Evolutionary conservation across 2,113 vertebrate genomes (phyloP).

Genomic region (Amphiprion percula): DNA sequence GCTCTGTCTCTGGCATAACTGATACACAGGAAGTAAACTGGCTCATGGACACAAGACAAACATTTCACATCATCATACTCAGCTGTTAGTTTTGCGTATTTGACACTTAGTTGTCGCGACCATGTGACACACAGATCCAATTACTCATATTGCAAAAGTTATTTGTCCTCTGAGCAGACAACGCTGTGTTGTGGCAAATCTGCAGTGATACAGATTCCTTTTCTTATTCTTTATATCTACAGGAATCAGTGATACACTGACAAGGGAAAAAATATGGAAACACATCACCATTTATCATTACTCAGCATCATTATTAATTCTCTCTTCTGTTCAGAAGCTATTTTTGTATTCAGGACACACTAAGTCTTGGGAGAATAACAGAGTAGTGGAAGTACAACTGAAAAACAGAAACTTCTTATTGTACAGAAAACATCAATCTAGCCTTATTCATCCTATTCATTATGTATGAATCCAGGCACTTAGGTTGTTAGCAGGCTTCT

Average conservation of each 20-base stretch:
- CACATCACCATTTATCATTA: not conserved
- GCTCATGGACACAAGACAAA: conserved; percentile 12
- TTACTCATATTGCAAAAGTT: not conserved
- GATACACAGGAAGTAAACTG: not conserved
- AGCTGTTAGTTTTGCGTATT: conserved; percentile 1
- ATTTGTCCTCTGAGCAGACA: not conserved
- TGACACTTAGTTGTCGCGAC: conserved; percentile 10
- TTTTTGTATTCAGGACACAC: conserved; percentile 23
- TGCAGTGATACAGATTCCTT: no score
- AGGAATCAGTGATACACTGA: not conserved
- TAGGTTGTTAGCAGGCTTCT: conserved; percentile 39
- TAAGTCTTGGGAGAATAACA: not conserved
- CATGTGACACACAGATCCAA: not conserved
- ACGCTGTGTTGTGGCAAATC: no score
- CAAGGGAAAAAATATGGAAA: not conserved
- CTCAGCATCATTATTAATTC: not conserved
- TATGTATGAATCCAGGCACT: conserved; percentile 57
- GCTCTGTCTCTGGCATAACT: not conserved
- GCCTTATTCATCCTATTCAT: conserved; percentile 46
- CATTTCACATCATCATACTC: not conserved
- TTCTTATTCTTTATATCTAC: no score
- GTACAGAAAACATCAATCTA: conserved; percentile 45
- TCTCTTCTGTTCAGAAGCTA: not conserved
- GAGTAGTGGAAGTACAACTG: not conserved
- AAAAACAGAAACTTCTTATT: not conserved